Base-by-base conservation (phyloP, 2,888 invertebrate species). In the Opisthograptis luteolata region DNA sequence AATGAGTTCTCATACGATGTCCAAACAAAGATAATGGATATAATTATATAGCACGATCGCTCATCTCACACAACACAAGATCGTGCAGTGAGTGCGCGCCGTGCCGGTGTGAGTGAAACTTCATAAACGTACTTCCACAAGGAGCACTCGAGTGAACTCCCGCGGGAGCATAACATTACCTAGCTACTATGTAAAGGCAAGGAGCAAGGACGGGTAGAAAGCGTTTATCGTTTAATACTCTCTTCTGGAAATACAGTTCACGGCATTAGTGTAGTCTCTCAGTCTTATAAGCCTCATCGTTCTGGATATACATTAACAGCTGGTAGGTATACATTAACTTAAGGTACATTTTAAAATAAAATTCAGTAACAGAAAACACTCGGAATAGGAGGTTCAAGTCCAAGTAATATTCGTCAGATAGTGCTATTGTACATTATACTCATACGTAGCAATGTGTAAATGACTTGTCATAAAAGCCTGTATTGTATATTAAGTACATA, bases 141-240 rank as follows among this genome's bases (percentile, higher is more conserved):
- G 77, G 79, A 80, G 81, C 66, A 77, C 68, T 64, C 64, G 63
- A 68, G 70, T 66, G 64, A 71, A 62, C 64, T 52, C 66, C 70
- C 71, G 72, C 65, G 78, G 77, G 71, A 76, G 77, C 74, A 78
- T 75, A 73, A 80, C 74, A 79, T 81, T 81, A 86, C 80, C 82
- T 87, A 87, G 79, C 84, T 86, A 87, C 81, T 82, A 81, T 81
- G 87, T 85, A 85, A 87, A 88, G 88, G 88, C 89, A 86, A 88
- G 87, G 87, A 86, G 85, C 81, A 83, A 89, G 89, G 89, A 89
- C 89, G 89, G 89, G 89, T 86, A 83, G 81, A 87, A 87, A 89
- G 88, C 87, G 82, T 84, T 82, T 84, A 78, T 84, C 75, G 79
- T 85, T 81, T 80, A 69, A 64, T 72, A 81, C 84, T 84, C 82